phyloP scores from a whole-genome alignment of 2,113 vertebrate genomes.

The Lophochroa leadbeateri region DNA sequence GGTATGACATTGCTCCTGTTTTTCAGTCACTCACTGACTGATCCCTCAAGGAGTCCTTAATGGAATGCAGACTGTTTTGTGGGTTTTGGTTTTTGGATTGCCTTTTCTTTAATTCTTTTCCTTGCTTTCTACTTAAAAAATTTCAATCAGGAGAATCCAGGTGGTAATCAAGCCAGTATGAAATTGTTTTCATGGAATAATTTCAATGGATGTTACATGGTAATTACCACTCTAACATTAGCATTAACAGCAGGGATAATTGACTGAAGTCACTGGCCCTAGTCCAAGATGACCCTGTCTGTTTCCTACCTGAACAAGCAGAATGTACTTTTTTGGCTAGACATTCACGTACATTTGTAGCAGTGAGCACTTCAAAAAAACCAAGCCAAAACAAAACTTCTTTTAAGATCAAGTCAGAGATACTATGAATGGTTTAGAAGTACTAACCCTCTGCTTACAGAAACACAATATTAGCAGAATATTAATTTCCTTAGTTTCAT shows the following conservation, averaged over 20 bases:
- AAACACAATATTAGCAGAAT: not conserved
- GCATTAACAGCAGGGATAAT: slow-evolving; percentile 46
- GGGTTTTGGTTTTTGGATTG: not conserved
- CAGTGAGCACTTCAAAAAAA: not conserved
- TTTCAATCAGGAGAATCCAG: slow-evolving; percentile 22
- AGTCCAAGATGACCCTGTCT: slow-evolving; percentile 4
- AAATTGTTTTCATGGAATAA: slow-evolving; percentile 60
- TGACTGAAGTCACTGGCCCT: not conserved
- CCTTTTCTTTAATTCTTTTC: not conserved
- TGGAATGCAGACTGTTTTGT: not conserved
- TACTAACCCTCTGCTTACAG: not conserved
- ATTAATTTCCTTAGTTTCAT: not conserved
- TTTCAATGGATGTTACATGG: slow-evolving; percentile 43
- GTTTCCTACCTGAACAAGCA: not conserved
- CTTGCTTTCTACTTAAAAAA: slow-evolving; percentile 22
- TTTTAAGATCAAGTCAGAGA: not conserved
- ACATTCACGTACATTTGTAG: not conserved
- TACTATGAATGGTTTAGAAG: not conserved
- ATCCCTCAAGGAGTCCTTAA: not conserved
- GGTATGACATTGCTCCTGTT: not conserved
- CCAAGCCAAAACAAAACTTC: not conserved
- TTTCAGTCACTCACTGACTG: not conserved
- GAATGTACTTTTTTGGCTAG: not conserved
- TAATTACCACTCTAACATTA: slow-evolving; percentile 53
- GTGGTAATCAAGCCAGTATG: slow-evolving; percentile 48